These are phyloP conservation scores for Cinclus mexicanus DNA, from an alignment of 2,113 vertebrate genomes.

Conservation along the genomic window DNA sequence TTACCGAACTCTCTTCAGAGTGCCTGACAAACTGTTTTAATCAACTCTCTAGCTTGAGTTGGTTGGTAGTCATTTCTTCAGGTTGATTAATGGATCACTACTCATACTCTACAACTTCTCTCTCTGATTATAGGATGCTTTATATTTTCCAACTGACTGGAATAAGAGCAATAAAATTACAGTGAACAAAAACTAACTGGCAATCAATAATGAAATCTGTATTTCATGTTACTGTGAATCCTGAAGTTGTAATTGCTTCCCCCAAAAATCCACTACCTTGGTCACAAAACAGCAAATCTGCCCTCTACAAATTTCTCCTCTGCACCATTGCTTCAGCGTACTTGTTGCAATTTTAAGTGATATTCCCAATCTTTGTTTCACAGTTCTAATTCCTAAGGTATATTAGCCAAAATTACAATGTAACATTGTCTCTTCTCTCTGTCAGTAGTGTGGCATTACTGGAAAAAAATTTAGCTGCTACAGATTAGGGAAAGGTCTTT, in stretches of 20 bases:
- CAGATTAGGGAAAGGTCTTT: not conserved
- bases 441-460: not conserved
- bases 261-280: not conserved
- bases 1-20: not conserved
- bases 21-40: not conserved
- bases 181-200: not conserved
- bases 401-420: not conserved
- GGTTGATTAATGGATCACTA: not conserved
- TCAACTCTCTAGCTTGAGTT: not conserved
- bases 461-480: not conserved
- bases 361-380: not conserved
- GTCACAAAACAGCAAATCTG: not conserved
- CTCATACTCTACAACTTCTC: not conserved
- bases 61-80: not conserved
- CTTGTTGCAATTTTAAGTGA: not conserved
- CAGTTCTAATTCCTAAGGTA: not conserved
- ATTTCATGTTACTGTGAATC: not conserved
- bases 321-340: not conserved
- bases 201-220: not conserved
- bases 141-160: not conserved
- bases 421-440: not conserved
- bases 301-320: not conserved
- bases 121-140: not conserved
- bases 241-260: not conserved
- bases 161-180: not conserved